Conservation (phyloP, 2,797 vertebrate genomes). For the Hydrocynus forskahlii region DNA sequence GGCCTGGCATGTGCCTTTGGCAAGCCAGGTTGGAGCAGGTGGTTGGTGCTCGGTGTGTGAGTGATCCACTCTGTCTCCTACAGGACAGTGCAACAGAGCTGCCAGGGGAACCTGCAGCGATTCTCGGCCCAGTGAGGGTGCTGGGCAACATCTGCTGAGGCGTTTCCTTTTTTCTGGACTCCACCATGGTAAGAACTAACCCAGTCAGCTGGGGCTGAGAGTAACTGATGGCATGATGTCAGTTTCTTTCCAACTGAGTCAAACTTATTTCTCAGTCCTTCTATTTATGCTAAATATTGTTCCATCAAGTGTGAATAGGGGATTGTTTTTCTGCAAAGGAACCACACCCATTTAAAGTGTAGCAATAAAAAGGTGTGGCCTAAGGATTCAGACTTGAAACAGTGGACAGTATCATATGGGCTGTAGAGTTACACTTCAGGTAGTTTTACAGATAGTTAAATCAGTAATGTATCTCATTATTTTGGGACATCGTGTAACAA, state of each 20-base stretch:
- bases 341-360: neutral
- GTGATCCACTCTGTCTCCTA: constrained; percentile 75
- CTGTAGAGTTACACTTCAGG: neutral
- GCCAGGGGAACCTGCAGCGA: constrained; percentile 71
- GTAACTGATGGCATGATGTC: neutral
- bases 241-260: neutral
- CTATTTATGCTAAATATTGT: neutral
- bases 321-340: neutral
- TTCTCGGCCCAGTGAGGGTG: constrained; percentile 68
- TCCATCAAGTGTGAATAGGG: neutral
- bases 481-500: no score
- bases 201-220: constrained; percentile 9
- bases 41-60: constrained; percentile 48
- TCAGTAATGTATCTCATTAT: neutral
- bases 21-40: constrained; percentile 52
- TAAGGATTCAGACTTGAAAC: neutral
- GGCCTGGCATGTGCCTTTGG: constrained; percentile 36
- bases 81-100: constrained; percentile 74
- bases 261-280: neutral
- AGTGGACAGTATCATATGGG: neutral
- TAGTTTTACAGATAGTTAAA: neutral
- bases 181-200: constrained; percentile 74
- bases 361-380: neutral
- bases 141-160: constrained; percentile 75
- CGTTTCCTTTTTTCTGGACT: constrained; percentile 33